Evolutionary conservation across 92 coral and sea anemone species (phyloP), one percentile per base, ranked within the genome.

Genomic region (Porites evermanni): DNA sequence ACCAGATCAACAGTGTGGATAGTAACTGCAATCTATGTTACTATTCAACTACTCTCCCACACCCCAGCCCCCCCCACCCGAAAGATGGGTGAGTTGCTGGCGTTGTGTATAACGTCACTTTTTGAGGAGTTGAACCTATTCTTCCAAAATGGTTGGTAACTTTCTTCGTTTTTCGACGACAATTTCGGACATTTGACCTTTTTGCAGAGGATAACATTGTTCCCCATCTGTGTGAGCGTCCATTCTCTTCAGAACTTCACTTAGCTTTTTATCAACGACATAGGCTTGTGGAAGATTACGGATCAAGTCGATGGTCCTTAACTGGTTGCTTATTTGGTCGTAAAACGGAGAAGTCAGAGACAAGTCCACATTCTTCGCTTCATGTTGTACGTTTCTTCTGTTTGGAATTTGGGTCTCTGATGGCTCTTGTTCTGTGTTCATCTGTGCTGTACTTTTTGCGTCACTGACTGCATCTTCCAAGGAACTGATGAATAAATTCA

Each of bases 381-480:
- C 6, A 3, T 38, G 47, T 38, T 38, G 47, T 38, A n/a, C n/a
- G 2, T 17, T 64, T 7, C 67, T 3, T 7, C 1, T 11, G n/a
- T 11, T 64, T 16, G 20, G 5, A 17, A n/a, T 16, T 16, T 17
- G 19, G 67, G 67, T 12, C 3, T 59, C 64, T 12, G 64, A 12
- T 59, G 13, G 5, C 14, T 59, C 18, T 17, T 59, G 14, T 59
- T 59, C 64, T 59, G 14, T n/a, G 8, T 18, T 17, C 23, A 7
- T 64, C n/a, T 64, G 20, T 14, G 12, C 12, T 56, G 61, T 59
- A 12, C 18, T 1, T 64, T 64, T 64, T 2, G 67, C 67, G n/a
- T 64, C 67, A 64, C 67, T 64, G 20, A 64, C 67, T n/a, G 67
- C 67, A 72, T 72, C 76, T 14, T 72, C n/a, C 17, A 72, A 32